These are phyloP conservation scores for Drosophila fulvimacula DNA, from an alignment of 2,888 invertebrate species.

Conservation along the genomic window DNA sequence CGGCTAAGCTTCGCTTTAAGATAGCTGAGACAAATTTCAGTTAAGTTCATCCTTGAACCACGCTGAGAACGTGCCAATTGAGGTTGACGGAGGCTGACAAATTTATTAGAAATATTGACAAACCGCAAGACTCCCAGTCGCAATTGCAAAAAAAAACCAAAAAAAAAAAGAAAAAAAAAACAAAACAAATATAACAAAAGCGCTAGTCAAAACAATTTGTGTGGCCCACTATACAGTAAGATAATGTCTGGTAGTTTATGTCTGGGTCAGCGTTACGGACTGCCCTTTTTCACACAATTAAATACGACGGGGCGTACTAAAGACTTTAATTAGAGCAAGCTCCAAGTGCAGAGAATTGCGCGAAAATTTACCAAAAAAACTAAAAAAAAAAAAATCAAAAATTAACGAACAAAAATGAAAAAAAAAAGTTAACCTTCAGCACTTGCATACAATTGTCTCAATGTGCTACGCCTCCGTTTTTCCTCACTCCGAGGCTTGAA, in stretches of 20 bases:
- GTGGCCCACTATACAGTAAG: constrained; percentile 23
- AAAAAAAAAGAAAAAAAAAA: constrained; percentile 10
- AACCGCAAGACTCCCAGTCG: constrained; percentile 58
- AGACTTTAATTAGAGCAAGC: constrained; percentile 70
- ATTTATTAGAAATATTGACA: constrained; percentile 64
- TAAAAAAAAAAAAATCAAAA: constrained; percentile 26
- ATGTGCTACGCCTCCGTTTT: constrained; percentile 19
- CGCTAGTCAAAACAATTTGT: constrained; percentile 33
- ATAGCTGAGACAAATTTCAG: constrained; percentile 36
- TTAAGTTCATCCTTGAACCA: constrained; percentile 66
- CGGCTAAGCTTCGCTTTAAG: not conserved
- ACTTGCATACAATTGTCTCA: constrained; percentile 71
- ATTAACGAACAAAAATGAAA: constrained; percentile 38
- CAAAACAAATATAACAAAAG: constrained; percentile 18
- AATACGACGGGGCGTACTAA: constrained; percentile 67
- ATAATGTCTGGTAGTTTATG: constrained; percentile 60
- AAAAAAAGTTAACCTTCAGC: constrained; percentile 63
- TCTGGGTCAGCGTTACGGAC: constrained; percentile 40
- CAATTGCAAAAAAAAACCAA: not conserved
- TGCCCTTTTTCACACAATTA: constrained; percentile 70
- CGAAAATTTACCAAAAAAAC: constrained; percentile 28
- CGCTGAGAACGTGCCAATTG: constrained; percentile 75
- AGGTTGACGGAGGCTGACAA: constrained; percentile 59
- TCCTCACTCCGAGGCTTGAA: constrained; percentile 34
- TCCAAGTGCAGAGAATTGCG: constrained; percentile 44